These are phyloP conservation scores for Acropternis orthonyx DNA, from an alignment of 2,797 vertebrate genomes.

Conservation along the genomic window DNA sequence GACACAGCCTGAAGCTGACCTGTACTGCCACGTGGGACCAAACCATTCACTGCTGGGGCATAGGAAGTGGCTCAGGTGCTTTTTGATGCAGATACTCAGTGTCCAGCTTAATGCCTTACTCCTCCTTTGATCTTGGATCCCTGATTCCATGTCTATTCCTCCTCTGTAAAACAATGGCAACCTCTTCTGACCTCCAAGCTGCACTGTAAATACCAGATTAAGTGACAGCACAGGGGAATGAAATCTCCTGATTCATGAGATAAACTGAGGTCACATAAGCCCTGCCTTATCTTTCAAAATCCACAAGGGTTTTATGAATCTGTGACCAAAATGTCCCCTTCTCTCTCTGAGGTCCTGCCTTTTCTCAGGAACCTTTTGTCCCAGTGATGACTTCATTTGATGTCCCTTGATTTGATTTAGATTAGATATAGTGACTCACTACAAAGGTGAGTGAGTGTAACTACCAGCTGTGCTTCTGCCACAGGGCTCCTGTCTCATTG, in stretches of 20 bases:
- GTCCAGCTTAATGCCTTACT: background rate
- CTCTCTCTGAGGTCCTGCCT: background rate
- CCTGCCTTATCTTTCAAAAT: background rate
- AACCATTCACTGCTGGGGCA: background rate
- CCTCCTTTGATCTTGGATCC: background rate
- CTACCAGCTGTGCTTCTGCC: background rate
- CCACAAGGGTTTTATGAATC: background rate
- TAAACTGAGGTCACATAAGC: background rate
- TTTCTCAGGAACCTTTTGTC: background rate
- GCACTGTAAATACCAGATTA: background rate
- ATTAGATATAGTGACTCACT: background rate
- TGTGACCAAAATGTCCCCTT: background rate
- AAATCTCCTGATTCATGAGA: background rate
- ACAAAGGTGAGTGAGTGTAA: background rate
- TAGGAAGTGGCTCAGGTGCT: background rate
- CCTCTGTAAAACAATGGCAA: background rate
- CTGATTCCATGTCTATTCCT: background rate
- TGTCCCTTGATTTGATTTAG: background rate
- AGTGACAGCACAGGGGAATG: background rate
- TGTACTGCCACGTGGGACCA: rapidly evolving
- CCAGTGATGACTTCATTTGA: background rate
- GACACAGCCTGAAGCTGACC: background rate
- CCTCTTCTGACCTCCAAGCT: background rate
- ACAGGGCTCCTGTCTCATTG: background rate
- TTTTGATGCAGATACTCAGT: background rate